Evolutionary conservation across 2,113 vertebrate species (phyloP), one percentile per base, ranked within the genome.

Genomic region (Stigmatopora nigra): DNA sequence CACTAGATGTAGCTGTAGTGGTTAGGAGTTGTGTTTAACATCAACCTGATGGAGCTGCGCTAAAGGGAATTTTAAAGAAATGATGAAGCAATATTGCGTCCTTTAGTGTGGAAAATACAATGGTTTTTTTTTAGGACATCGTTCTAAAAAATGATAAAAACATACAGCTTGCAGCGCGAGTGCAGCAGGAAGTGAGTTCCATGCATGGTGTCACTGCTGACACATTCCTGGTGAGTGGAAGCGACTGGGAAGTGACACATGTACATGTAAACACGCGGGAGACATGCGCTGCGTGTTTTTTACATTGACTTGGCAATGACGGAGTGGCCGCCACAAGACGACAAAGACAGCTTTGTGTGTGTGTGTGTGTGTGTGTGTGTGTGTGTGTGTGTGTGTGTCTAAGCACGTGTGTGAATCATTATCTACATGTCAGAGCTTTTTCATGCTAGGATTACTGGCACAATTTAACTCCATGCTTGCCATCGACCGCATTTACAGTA

Each of bases 311-410:
- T 64, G 69, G 71, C 66, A 66, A 68, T 79, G 73, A 80, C 70
- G 52, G 66, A 74, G 76, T 64, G 77, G 73, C 76, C 61, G 74
- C 82, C 77, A 79, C 69, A 67, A 61, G 64, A 76, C 75, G 78
- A 91, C 90, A 92, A 90, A 82, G 88, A 63, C 79, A 22, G 76
- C 87, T 80, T 89, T 91, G 88, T 91, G 25, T 69, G 61, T 51
- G 67, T 19, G 25, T 61, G 59, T 61, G 72, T 68, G 64, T 65
- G n/a, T n/a, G n/a, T n/a, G n/a, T n/a, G n/a, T n/a, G n/a, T n/a
- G n/a, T n/a, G n/a, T 91, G 88, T 91, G 25, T 69, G 61, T 51
- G 57, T 51, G 67, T 70, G 47, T 74, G 58, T 65, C 38, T 41
- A 68, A 84, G 83, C 86, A 83, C 76, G 83, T 84, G 84, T 85